These are phyloP conservation scores for Drosophila lacicola DNA, from an alignment of 2,888 invertebrate genomes.

Conservation along the genomic window DNA sequence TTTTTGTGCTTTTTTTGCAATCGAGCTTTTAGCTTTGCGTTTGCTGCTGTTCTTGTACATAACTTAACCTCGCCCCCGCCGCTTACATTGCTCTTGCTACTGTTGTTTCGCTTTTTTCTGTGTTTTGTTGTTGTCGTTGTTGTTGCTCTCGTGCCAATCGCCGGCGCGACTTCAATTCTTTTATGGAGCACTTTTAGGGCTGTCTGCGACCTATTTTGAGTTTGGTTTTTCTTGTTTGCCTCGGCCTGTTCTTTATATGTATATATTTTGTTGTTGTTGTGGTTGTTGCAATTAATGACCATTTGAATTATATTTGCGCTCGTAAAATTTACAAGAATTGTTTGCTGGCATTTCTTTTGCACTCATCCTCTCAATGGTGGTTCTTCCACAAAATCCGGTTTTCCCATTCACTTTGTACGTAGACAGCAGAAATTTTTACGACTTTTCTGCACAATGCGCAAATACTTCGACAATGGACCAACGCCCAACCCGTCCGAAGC, in stretches of 20 bases:
- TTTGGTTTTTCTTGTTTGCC: slow-evolving; percentile 45
- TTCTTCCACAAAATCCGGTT: slow-evolving; percentile 41
- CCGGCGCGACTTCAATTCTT: slow-evolving; percentile 69
- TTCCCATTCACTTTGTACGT: slow-evolving; percentile 66
- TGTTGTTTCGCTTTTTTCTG: slow-evolving; percentile 3
- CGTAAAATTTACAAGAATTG: slow-evolving; percentile 83
- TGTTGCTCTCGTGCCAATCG: slow-evolving; percentile 27
- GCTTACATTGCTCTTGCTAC: slow-evolving; percentile 7
- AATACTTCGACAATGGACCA: slow-evolving; percentile 76
- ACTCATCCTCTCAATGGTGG: slow-evolving; percentile 14
- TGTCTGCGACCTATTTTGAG: slow-evolving; percentile 73
- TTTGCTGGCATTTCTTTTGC: slow-evolving; percentile 54
- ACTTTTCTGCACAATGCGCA: slow-evolving; percentile 80
- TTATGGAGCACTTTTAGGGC: slow-evolving; percentile 73
- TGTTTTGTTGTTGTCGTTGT: slow-evolving; percentile 13
- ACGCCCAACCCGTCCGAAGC: slow-evolving; percentile 44
- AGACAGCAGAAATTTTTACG: slow-evolving; percentile 78
- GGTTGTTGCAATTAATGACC: slow-evolving; percentile 82
- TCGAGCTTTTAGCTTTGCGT: slow-evolving; percentile 50
- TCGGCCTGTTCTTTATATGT: neutral
- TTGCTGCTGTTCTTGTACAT: slow-evolving; percentile 50
- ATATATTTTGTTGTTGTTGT: slow-evolving; percentile 31
- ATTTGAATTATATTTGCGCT: slow-evolving; percentile 84
- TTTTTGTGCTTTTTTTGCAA: slow-evolving; percentile 39
- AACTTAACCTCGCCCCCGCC: slow-evolving; percentile 39